Conservation (phyloP, 2,797 vertebrate genomes). For the Melanotaenia pygmaea region DNA sequence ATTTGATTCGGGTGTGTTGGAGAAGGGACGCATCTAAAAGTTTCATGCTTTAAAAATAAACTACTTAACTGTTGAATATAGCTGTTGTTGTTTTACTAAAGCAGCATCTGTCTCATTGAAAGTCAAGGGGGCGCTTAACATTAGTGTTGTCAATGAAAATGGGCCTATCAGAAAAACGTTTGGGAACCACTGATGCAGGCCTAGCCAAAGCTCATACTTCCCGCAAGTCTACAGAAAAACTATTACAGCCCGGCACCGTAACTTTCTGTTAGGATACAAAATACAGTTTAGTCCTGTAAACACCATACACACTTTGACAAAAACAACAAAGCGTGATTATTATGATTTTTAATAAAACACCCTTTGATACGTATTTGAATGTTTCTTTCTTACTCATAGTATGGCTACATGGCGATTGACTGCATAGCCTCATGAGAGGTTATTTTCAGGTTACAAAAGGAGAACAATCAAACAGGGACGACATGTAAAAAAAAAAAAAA, state of each 20-base stretch:
- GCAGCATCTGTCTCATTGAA: too few species aligned
- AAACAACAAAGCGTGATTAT: neutral
- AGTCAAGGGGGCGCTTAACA: too few species aligned
- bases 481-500: constrained; percentile 8
- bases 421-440: constrained; percentile 56
- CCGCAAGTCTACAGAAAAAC: constrained; percentile 5
- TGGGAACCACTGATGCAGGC: too few species aligned
- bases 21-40: too few species aligned
- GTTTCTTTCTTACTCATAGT: constrained; percentile 50
- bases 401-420: constrained; percentile 34
- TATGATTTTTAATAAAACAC: constrained; percentile 6
- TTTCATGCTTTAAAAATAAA: too few species aligned
- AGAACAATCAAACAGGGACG: constrained; percentile 77
- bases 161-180: too few species aligned
- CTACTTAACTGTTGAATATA: too few species aligned
- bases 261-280: constrained; percentile 11
- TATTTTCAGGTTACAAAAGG: constrained; percentile 80
- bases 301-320: constrained; percentile 20
- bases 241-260: constrained; percentile 9
- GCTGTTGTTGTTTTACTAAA: too few species aligned
- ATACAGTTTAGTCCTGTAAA: constrained; percentile 24
- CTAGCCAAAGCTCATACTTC: constrained; percentile 15
- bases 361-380: constrained; percentile 62
- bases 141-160: too few species aligned
- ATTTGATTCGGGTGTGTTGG: too few species aligned